Evolutionary conservation across 2,797 vertebrate species (phyloP).

Genomic region (Podarcis siculus): DNA sequence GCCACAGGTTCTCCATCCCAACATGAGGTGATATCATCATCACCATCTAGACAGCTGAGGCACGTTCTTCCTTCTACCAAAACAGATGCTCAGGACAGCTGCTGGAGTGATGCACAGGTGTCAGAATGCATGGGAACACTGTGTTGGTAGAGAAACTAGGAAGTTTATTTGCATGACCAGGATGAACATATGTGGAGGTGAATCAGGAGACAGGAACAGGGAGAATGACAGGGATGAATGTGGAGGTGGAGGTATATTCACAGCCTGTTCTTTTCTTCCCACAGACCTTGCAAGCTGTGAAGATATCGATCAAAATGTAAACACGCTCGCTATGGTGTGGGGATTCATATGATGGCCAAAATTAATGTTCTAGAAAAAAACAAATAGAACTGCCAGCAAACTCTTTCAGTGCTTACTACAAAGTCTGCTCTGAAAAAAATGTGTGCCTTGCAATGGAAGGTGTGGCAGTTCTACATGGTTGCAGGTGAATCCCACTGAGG

Average conservation of each 20-base stretch:
- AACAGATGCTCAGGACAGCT: background rate
- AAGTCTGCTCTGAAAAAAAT: background rate
- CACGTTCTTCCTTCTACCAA: background rate
- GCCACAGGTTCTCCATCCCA: no score
- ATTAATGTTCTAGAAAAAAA: background rate
- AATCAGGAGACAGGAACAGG: background rate
- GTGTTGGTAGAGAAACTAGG: background rate
- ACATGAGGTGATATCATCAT: no score
- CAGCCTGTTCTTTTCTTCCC: conserved; percentile 12
- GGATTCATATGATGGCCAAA: background rate
- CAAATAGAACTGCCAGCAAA: background rate
- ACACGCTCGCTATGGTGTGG: background rate
- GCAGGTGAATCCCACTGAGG: background rate
- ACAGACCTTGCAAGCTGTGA: conserved; percentile 14
- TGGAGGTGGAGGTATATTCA: conserved; percentile 17
- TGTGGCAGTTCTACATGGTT: background rate
- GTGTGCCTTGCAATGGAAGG: no score
- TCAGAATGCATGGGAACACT: background rate
- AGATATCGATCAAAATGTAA: conserved; percentile 15
- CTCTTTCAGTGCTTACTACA: background rate
- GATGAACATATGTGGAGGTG: background rate
- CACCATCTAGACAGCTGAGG: background rate
- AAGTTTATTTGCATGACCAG: background rate
- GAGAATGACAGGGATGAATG: background rate
- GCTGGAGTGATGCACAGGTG: background rate